Evolutionary conservation across 2,113 vertebrate species (phyloP).

Genomic region (Clarias magur): DNA sequence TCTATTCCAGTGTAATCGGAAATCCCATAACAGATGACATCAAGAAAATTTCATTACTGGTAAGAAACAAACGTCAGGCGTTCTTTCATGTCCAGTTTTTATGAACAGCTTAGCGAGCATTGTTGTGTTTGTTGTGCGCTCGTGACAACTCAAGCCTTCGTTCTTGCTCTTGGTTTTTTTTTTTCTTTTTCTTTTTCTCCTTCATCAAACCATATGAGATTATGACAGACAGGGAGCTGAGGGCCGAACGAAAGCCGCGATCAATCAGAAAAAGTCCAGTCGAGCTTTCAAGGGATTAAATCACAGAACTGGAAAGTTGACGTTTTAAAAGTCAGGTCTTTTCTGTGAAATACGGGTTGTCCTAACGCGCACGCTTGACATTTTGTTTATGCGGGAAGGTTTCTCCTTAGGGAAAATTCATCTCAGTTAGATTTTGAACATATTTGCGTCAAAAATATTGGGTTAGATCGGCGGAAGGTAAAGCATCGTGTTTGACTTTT

Average conservation of each 20-base stretch:
- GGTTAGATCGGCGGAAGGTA: neutral
- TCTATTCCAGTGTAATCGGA: constrained; percentile 73
- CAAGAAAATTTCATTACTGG: constrained; percentile 70
- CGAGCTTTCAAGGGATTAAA: neutral
- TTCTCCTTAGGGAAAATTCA: neutral
- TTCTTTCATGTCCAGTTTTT: neutral
- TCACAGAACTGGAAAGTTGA: neutral
- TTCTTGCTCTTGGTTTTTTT: neutral
- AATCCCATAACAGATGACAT: constrained; percentile 79
- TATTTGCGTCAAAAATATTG: neutral
- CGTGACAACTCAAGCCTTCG: neutral
- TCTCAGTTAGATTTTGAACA: neutral
- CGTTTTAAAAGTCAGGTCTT: neutral
- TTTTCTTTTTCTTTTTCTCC: neutral
- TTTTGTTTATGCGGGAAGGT: neutral
- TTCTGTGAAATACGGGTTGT: neutral
- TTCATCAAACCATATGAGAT: neutral
- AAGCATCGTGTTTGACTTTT: neutral
- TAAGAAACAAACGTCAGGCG: constrained; percentile 56
- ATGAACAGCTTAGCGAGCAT: neutral
- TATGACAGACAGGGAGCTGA: neutral
- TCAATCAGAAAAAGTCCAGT: neutral
- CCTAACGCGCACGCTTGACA: neutral
- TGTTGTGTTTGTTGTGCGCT: neutral
- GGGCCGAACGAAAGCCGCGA: neutral